phyloP scores from a whole-genome alignment of 2,113 vertebrate species.

The Nycticryphes semicollaris region DNA sequence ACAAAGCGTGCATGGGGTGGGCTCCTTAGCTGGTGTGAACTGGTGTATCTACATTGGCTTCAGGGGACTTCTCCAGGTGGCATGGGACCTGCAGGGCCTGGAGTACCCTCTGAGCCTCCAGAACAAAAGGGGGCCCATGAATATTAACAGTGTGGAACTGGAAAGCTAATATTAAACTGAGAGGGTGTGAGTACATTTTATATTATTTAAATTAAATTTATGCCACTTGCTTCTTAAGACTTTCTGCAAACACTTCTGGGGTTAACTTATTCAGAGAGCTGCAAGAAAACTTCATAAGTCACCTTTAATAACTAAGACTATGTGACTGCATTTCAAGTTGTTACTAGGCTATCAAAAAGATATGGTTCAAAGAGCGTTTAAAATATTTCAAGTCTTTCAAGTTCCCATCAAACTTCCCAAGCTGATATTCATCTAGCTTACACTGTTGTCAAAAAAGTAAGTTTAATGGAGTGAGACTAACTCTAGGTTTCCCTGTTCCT shows the following conservation, averaged over 20 bases:
- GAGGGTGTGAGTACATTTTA: background rate
- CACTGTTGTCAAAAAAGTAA: constrained; percentile 35
- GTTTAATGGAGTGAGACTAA: constrained; percentile 36
- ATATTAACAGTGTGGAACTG: background rate
- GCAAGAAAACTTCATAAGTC: background rate
- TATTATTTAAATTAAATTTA: background rate
- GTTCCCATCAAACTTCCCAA: background rate
- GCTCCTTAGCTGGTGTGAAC: background rate
- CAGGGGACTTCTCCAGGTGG: background rate
- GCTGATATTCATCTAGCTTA: constrained; percentile 37
- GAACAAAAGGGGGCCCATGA: background rate
- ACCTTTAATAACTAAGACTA: constrained; percentile 15
- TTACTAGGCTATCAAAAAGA: constrained; percentile 34
- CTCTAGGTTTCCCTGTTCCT: background rate
- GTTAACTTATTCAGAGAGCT: background rate
- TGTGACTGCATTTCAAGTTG: constrained; percentile 35
- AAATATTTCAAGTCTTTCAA: constrained; percentile 40
- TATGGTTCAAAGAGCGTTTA: background rate
- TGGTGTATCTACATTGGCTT: background rate
- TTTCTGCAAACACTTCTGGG: background rate
- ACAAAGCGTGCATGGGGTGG: rapidly evolving
- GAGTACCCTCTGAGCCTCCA: background rate
- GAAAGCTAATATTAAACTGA: background rate
- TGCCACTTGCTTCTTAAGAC: background rate
- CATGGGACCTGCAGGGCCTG: background rate